Percentiles rank a stretch among this genome's conserved stretches.
phyloP scores from a whole-genome alignment of 2,797 vertebrate species.

The Sarcophilus harrisii region DNA sequence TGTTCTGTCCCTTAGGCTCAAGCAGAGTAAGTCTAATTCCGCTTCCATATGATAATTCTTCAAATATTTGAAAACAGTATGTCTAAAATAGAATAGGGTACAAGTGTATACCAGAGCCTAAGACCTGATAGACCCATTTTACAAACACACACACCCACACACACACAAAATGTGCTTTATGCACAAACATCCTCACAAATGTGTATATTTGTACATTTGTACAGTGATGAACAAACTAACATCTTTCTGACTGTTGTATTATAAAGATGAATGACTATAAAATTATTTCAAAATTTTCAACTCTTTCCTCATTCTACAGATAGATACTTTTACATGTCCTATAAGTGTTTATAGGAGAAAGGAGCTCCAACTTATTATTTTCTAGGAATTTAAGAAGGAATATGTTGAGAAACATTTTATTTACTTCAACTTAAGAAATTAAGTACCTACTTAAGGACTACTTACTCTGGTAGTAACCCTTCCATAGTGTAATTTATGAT shows the following conservation, averaged over 20 bases:
- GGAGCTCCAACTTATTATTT: neutral
- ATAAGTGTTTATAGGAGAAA: conserved; percentile 36
- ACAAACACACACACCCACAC: no score
- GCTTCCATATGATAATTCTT: no score
- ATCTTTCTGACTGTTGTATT: neutral
- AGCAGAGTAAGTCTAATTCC: no score
- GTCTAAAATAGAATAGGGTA: no score
- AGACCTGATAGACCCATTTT: no score
- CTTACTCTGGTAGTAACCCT: conserved; percentile 20
- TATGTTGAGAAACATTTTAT: conserved; percentile 36
- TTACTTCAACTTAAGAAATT: neutral
- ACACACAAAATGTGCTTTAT: neutral
- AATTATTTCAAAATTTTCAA: neutral
- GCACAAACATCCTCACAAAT: neutral
- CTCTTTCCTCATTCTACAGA: neutral
- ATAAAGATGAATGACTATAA: neutral
- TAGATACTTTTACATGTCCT: neutral
- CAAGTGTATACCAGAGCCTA: no score
- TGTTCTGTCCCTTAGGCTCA: no score
- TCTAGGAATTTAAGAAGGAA: conserved; percentile 25
- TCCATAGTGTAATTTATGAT: conserved; percentile 19
- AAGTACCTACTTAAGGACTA: neutral
- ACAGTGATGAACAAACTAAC: neutral
- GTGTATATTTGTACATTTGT: neutral
- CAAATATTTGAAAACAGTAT: no score